Evolutionary conservation across 2,113 vertebrate species (phyloP).

Genomic region (Phyllostomus discolor): DNA sequence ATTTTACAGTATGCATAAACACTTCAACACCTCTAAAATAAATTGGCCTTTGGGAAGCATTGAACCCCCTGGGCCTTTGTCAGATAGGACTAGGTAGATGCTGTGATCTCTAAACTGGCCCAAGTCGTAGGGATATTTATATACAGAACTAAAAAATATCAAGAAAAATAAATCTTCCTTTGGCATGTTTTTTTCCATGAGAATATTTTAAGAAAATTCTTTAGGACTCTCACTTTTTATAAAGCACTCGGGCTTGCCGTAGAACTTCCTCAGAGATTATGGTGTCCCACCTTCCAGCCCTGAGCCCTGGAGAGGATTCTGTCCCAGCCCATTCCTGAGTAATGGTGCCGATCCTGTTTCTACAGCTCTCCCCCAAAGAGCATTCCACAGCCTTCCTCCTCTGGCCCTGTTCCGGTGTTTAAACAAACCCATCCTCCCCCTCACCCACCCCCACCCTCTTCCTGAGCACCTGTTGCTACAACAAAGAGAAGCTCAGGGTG

Average conservation of each 20-base stretch:
- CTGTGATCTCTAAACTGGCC: neutral
- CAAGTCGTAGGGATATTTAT: neutral
- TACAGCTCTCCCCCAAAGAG: slow-evolving; percentile 26
- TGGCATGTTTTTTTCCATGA: neutral
- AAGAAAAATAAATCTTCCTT: neutral
- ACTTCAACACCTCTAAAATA: neutral
- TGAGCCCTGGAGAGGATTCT: neutral
- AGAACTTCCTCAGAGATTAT: neutral
- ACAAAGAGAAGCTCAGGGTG: slow-evolving; percentile 58
- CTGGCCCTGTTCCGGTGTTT: neutral
- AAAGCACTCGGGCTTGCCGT: neutral
- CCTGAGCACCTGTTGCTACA: slow-evolving; percentile 67
- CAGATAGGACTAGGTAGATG: neutral
- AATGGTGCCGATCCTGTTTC: neutral
- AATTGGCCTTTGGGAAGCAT: neutral
- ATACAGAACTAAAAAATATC: neutral
- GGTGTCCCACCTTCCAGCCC: neutral
- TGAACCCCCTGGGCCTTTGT: neutral
- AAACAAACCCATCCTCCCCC: slow-evolving; percentile 35
- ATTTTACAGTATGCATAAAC: neutral
- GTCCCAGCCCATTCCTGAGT: neutral
- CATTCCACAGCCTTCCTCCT: slow-evolving; percentile 15
- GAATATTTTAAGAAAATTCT: neutral
- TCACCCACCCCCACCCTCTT: neutral
- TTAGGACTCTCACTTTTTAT: neutral